phyloP scores from a whole-genome alignment of 1,140 invertebrate genomes.

The Gonioctena quinquepunctata region DNA sequence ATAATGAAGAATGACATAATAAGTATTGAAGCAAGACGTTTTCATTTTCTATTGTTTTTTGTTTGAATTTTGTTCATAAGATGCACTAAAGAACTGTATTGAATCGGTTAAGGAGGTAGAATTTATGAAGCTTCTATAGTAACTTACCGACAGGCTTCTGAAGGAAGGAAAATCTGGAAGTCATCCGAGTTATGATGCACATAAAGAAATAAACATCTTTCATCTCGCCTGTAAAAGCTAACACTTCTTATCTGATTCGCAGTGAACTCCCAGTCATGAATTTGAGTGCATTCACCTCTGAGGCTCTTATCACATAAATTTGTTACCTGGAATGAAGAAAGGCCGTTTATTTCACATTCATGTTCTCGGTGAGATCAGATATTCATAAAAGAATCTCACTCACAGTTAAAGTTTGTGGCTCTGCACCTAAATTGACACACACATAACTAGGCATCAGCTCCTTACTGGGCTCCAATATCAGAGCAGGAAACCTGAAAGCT shows the following conservation, averaged over 20 bases:
- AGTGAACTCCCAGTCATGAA: constrained; percentile 93
- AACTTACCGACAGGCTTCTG: constrained; percentile 70
- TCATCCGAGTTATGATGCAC: constrained; percentile 98
- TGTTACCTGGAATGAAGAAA: constrained; percentile 61
- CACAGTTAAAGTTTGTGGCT: constrained; percentile 82
- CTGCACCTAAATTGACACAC: constrained; percentile 90
- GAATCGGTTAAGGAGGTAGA: neutral
- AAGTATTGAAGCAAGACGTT: too few species aligned
- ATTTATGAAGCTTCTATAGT: neutral
- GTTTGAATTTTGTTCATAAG: neutral
- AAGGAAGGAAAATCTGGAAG: constrained; percentile 98
- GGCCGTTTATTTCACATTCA: neutral
- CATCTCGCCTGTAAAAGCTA: constrained; percentile 93
- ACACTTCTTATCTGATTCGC: constrained; percentile 91
- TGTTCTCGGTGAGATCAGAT: neutral
- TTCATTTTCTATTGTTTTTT: too few species aligned
- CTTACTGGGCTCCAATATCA: constrained; percentile 92
- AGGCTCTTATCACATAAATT: constrained; percentile 82
- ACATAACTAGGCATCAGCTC: constrained; percentile 94
- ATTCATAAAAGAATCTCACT: constrained; percentile 12
- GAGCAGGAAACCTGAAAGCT: constrained; percentile 82
- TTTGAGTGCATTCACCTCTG: constrained; percentile 76
- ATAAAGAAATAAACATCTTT: constrained; percentile 94
- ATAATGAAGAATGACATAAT: too few species aligned
- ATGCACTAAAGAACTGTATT: neutral